A percentile compares a stretch with the other conserved stretches of the same genome.
These are phyloP conservation scores for Python bivittatus DNA, from an alignment of 2,113 vertebrate species.

Conservation along the genomic window DNA sequence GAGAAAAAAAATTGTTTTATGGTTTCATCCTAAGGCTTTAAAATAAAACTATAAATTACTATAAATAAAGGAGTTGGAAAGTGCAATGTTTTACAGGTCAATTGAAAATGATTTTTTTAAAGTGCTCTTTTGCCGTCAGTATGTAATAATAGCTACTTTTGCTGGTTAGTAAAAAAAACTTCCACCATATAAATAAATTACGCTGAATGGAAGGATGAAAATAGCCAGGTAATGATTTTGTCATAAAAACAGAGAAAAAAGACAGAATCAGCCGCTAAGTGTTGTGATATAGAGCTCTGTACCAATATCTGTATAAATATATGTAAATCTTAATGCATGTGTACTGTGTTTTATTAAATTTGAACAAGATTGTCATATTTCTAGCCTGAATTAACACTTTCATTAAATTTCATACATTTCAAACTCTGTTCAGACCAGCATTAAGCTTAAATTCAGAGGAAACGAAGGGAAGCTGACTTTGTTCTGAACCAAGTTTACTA, in stretches of 20 bases:
- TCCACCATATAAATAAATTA: neutral
- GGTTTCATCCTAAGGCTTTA: neutral
- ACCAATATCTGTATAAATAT: neutral
- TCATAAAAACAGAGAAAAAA: constrained; percentile 26
- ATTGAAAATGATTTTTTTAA: constrained; percentile 9
- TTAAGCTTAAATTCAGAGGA: constrained; percentile 5
- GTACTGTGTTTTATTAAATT: constrained; percentile 74
- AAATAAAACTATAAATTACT: neutral
- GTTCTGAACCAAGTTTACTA: neutral
- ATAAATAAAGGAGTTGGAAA: neutral
- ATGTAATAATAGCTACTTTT: constrained; percentile 21
- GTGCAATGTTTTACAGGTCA: neutral
- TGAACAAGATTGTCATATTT: constrained; percentile 41
- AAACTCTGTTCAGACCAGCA: constrained; percentile 76
- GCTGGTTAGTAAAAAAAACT: neutral
- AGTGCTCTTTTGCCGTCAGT: neutral
- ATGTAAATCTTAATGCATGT: constrained; percentile 66
- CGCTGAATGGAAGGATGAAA: constrained; percentile 11
- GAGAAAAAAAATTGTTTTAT: neutral
- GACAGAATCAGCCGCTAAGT: constrained; percentile 40
- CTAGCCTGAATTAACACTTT: constrained; percentile 63
- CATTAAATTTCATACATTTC: constrained; percentile 70
- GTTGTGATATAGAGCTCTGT: constrained; percentile 35
- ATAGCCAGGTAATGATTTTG: constrained; percentile 22
- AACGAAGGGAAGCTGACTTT: neutral